These are phyloP conservation scores for Scaptomyza cyrtandrae DNA, from an alignment of 2,888 invertebrate genomes.

Conservation along the genomic window DNA sequence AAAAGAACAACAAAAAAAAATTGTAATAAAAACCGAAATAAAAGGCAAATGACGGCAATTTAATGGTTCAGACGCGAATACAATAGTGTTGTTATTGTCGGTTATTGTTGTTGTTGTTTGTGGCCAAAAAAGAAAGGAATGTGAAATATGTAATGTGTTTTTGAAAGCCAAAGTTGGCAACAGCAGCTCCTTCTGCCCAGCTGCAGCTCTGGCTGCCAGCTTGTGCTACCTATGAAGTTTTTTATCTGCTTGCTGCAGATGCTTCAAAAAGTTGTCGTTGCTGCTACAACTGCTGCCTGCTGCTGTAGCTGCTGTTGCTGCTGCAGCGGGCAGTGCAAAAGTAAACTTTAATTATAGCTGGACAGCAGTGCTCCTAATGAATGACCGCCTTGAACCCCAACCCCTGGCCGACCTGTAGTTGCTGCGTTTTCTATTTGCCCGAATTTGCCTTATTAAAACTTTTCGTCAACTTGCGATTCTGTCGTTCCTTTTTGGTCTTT, in stretches of 20 bases:
- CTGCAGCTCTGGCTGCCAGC: background rate
- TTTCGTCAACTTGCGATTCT: conserved; percentile 72
- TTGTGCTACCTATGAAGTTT: conserved; percentile 61
- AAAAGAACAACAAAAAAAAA: conserved; percentile 26
- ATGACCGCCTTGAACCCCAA: conserved; percentile 31
- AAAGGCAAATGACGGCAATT: conserved; percentile 75
- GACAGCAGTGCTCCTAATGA: conserved; percentile 68
- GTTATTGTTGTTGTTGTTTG: conserved; percentile 34
- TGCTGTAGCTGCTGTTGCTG: conserved; percentile 14
- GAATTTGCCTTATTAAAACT: conserved; percentile 77
- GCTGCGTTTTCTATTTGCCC: conserved; percentile 63
- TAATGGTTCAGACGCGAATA: conserved; percentile 68
- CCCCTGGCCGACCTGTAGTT: conserved; percentile 8
- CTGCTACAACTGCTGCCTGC: conserved; percentile 9
- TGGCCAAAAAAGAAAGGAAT: conserved; percentile 43
- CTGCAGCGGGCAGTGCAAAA: conserved; percentile 72
- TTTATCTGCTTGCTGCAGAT: conserved; percentile 70
- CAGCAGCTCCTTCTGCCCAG: conserved; percentile 11
- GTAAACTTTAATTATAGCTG: conserved; percentile 79
- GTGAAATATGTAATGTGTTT: conserved; percentile 74
- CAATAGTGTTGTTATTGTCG: conserved; percentile 61
- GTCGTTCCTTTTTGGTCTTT: conserved; percentile 61
- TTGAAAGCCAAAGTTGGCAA: conserved; percentile 61
- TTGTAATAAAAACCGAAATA: conserved; percentile 70
- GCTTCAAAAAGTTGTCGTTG: conserved; percentile 57